Percentiles rank a stretch among this genome's conserved stretches.
Conservation (phyloP, 2,797 vertebrate species). For the Cynodonichthys magdalenae region DNA sequence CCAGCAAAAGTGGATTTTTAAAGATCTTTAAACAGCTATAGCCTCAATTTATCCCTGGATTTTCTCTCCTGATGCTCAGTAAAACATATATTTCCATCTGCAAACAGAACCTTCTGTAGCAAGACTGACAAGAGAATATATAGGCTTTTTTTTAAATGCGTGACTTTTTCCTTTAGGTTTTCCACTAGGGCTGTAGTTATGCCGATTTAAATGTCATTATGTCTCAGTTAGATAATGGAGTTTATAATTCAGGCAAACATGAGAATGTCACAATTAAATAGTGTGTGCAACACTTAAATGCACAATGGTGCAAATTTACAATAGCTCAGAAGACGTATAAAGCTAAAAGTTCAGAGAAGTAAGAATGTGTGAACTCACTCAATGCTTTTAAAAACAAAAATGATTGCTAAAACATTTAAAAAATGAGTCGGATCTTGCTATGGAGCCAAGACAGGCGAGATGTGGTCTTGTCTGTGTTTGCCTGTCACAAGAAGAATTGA, state of each 20-base stretch:
- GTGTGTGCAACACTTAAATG: background rate
- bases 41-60: background rate
- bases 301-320: conserved; percentile 3
- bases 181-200: background rate
- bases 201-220: background rate
- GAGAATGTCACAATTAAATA: background rate
- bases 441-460: too few species aligned
- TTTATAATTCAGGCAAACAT: conserved; percentile 2
- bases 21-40: background rate
- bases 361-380: too few species aligned
- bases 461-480: too few species aligned
- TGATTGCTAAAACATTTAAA: too few species aligned
- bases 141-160: too few species aligned
- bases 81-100: too few species aligned
- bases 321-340: conserved; percentile 7
- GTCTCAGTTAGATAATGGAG: background rate
- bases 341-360: too few species aligned
- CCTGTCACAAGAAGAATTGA: too few species aligned
- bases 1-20: background rate
- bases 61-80: background rate
- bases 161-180: background rate
- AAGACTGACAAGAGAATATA: too few species aligned
- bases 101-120: too few species aligned
- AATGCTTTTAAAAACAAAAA: too few species aligned
- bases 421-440: too few species aligned